Conservation (phyloP, 2,888 invertebrate species). For the Agriopis aurantiaria region DNA sequence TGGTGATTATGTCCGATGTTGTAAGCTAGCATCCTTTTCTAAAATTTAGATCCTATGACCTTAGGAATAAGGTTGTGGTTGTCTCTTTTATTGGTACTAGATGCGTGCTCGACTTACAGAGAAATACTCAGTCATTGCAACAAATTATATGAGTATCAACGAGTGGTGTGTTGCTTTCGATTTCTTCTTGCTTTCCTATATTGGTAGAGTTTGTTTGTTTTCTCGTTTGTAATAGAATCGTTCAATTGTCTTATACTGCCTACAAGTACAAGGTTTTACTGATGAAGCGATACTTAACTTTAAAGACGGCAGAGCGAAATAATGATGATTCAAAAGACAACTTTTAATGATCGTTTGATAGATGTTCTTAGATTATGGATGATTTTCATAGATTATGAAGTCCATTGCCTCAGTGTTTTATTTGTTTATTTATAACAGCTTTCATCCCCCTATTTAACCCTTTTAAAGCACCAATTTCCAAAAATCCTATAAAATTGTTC, state of each 20-base stretch:
- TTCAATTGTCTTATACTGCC: not conserved
- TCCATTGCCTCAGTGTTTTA: too few relatives aligned
- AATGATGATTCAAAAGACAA: too few relatives aligned
- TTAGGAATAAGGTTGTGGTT: constrained; percentile 15
- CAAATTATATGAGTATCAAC: constrained; percentile 61
- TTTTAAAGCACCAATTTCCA: too few relatives aligned
- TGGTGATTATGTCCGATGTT: not conserved
- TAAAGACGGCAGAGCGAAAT: too few relatives aligned
- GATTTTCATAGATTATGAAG: too few relatives aligned
- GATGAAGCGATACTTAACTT: not conserved
- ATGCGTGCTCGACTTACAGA: constrained; percentile 43
- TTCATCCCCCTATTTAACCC: too few relatives aligned
- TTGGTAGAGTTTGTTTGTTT: constrained; percentile 43
- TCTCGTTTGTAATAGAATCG: not conserved
- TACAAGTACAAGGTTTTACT: not conserved
- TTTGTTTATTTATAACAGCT: too few relatives aligned
- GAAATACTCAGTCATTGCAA: constrained; percentile 58
- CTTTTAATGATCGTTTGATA: too few relatives aligned
- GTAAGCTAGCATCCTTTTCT: not conserved
- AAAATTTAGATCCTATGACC: constrained; percentile 18
- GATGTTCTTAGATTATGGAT: too few relatives aligned
- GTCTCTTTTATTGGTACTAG: not conserved
- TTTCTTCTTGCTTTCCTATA: constrained; percentile 67
- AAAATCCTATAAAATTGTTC: too few relatives aligned
- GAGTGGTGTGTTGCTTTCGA: constrained; percentile 52